phyloP scores from a whole-genome alignment of 2,797 vertebrate genomes.

The Hippoglossus hippoglossus region DNA sequence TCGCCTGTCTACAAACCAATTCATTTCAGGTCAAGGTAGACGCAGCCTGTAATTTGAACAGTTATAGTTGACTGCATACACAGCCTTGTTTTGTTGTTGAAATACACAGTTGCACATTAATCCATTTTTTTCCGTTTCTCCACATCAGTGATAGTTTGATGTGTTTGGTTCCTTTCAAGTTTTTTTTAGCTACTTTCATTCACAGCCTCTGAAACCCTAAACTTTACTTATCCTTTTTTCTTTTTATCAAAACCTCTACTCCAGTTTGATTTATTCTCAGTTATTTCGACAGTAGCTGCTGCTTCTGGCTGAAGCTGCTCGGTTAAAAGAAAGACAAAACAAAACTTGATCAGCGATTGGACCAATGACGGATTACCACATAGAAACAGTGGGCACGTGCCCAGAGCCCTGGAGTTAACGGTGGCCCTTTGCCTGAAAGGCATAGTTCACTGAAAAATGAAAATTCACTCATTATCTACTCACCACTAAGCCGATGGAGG shows the following conservation, averaged over 20 bases:
- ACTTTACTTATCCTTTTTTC: conserved; percentile 21
- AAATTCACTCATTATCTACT: too few species aligned
- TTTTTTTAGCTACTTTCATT: conserved; percentile 26
- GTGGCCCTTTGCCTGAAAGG: too few species aligned
- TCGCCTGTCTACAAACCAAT: too few species aligned
- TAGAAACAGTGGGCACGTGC: too few species aligned
- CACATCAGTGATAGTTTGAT: conserved; percentile 38
- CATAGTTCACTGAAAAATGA: too few species aligned
- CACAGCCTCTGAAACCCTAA: not conserved
- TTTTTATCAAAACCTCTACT: conserved; percentile 2
- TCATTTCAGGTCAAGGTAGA: too few species aligned
- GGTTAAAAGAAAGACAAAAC: not conserved
- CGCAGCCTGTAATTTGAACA: not conserved
- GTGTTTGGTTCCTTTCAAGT: conserved; percentile 13
- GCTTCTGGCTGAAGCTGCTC: conserved; percentile 7
- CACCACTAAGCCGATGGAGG: too few species aligned
- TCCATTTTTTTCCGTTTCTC: not conserved
- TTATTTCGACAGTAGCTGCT: conserved; percentile 18
- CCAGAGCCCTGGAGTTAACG: too few species aligned
- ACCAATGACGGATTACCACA: too few species aligned
- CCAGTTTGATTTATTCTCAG: conserved; percentile 28
- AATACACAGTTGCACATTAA: not conserved
- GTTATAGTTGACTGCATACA: conserved; percentile 4
- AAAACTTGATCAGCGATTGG: too few species aligned
- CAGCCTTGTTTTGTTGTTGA: conserved; percentile 12